These are phyloP conservation scores for Sympetrum striolatum DNA, from an alignment of 2,888 invertebrate species.

Conservation along the genomic window DNA sequence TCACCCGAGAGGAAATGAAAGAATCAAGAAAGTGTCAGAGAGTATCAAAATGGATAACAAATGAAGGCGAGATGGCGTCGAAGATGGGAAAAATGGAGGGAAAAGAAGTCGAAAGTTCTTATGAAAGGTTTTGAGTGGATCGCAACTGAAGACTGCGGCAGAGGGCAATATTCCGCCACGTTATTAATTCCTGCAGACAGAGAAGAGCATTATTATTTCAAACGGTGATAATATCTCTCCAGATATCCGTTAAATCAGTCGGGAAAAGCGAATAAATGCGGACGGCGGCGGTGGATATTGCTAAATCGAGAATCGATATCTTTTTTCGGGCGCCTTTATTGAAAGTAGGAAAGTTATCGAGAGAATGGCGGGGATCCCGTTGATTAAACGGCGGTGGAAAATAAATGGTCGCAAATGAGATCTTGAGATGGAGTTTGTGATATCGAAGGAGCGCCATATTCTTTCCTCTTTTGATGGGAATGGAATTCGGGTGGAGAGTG, in stretches of 20 bases:
- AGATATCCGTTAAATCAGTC: not conserved
- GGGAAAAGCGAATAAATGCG: not conserved
- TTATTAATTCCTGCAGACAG: not conserved
- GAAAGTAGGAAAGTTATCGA: no score
- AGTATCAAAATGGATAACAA: not conserved
- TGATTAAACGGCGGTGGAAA: no score
- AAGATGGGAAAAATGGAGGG: not conserved
- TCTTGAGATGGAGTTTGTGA: no score
- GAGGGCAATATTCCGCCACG: not conserved
- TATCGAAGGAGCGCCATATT: no score
- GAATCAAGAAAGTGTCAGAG: not conserved
- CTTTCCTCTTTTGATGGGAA: no score
- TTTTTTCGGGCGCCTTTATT: no score
- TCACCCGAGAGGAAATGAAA: not conserved
- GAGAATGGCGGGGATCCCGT: no score
- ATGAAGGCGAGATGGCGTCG: not conserved
- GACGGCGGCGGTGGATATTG: not conserved
- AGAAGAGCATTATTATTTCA: not conserved
- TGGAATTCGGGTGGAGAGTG: no score
- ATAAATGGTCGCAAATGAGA: no score
- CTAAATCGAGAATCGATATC: not conserved
- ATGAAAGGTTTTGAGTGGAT: not conserved
- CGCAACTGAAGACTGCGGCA: not conserved
- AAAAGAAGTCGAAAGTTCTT: not conserved
- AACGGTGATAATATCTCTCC: not conserved